These are phyloP conservation scores for Timema cristinae DNA, from an alignment of 2,888 invertebrate species.

Conservation along the genomic window DNA sequence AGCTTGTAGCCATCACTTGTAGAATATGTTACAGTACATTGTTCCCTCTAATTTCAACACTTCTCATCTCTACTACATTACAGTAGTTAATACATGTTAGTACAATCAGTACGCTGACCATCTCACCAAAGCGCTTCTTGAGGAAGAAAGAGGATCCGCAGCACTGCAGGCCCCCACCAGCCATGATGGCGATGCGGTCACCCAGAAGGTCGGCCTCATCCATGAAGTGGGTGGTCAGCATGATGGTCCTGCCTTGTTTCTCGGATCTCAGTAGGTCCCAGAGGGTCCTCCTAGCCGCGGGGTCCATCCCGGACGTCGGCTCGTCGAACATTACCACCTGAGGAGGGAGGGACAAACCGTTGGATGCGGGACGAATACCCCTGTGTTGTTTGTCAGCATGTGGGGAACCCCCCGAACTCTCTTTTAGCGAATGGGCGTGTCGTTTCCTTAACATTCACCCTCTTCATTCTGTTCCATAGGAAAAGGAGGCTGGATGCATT, in stretches of 20 bases:
- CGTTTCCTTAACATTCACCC: too few species aligned
- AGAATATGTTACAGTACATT: too few species aligned
- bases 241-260: conserved; percentile 68
- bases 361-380: too few species aligned
- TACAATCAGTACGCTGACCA: background rate
- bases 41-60: too few species aligned
- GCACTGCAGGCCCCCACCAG: conserved; percentile 72
- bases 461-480: too few species aligned
- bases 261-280: conserved; percentile 77
- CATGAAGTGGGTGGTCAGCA: conserved; percentile 85
- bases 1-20: too few species aligned
- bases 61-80: background rate
- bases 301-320: conserved; percentile 54
- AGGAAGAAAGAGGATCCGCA: conserved; percentile 65
- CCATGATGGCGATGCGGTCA: conserved; percentile 85
- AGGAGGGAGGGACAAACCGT: too few species aligned
- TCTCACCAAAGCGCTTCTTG: conserved; percentile 71
- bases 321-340: conserved; percentile 52
- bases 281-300: conserved; percentile 50
- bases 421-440: too few species aligned
- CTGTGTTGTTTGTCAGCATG: background rate
- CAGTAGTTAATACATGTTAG: conserved; percentile 24
- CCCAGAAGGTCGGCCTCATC: conserved; percentile 86
- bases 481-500: too few species aligned
- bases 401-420: background rate